phyloP scores from a whole-genome alignment of 2,888 invertebrate genomes.

The Acanthosoma haemorrhoidale region DNA sequence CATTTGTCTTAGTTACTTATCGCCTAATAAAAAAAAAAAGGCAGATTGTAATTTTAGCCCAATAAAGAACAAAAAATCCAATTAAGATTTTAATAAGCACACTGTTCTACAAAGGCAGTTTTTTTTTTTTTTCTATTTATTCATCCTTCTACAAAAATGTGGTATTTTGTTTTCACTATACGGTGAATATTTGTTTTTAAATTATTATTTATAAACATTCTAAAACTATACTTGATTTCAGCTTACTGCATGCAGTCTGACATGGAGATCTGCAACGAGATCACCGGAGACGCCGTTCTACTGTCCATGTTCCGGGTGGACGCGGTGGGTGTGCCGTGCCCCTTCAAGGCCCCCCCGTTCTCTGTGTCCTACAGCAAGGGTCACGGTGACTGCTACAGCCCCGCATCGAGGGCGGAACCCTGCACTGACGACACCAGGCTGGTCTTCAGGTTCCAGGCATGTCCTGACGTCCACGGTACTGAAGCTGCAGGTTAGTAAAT shows the following conservation, averaged over 20 bases:
- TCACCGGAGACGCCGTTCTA: constrained; percentile 66
- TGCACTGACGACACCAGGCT: constrained; percentile 78
- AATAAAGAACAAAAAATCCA: too few relatives aligned
- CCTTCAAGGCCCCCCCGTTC: constrained; percentile 74
- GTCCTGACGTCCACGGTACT: constrained; percentile 69
- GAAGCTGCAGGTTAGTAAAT: constrained; percentile 64
- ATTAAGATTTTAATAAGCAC: too few relatives aligned
- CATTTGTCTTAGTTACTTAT: too few relatives aligned
- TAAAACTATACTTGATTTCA: constrained; percentile 45
- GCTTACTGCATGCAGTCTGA: constrained; percentile 55
- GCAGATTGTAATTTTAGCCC: too few relatives aligned
- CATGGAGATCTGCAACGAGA: constrained; percentile 59
- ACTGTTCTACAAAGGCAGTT: too few relatives aligned
- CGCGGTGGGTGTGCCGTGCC: constrained; percentile 68
- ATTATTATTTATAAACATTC: too few relatives aligned
- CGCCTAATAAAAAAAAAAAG: too few relatives aligned
- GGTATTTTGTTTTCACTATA: too few relatives aligned
- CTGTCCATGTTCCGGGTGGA: constrained; percentile 70
- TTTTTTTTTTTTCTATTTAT: too few relatives aligned
- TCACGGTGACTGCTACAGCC: constrained; percentile 64
- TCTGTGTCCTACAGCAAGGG: constrained; percentile 74
- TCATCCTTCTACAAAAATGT: too few relatives aligned
- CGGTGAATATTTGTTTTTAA: too few relatives aligned
- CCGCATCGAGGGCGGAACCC: constrained; percentile 71
- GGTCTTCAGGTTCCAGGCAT: constrained; percentile 75